Percentiles rank a stretch among this genome's conserved stretches.
phyloP scores from a whole-genome alignment of 2,113 vertebrate genomes.

The Maylandia zebra region DNA sequence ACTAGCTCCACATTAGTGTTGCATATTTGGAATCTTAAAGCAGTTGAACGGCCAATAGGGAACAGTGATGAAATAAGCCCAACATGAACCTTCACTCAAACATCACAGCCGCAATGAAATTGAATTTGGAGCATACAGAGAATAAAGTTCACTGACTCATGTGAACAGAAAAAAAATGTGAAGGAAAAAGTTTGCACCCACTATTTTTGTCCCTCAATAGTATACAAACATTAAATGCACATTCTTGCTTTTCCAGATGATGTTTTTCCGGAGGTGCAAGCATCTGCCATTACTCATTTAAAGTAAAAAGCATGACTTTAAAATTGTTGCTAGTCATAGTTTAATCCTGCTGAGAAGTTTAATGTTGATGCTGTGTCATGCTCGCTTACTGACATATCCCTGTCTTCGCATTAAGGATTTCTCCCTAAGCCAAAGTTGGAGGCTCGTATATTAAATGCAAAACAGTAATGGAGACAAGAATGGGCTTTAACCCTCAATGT shows the following conservation, averaged over 20 bases:
- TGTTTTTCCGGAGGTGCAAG: background rate
- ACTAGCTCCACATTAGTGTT: background rate
- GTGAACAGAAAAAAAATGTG: background rate
- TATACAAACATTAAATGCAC: background rate
- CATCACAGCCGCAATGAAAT: background rate
- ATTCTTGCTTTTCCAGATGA: background rate
- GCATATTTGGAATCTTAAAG: background rate
- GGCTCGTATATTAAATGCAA: background rate
- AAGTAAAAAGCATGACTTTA: background rate
- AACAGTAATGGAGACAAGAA: background rate
- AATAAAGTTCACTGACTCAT: background rate
- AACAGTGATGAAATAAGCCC: background rate
- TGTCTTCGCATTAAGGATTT: background rate
- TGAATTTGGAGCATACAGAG: background rate
- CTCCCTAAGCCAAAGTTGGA: background rate
- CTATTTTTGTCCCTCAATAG: background rate
- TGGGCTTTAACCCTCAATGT: background rate
- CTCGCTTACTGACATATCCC: background rate
- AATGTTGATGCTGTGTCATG: background rate
- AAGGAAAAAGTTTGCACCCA: background rate
- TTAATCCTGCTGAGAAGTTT: background rate
- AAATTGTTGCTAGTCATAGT: background rate
- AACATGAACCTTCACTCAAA: background rate
- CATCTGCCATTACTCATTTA: background rate
- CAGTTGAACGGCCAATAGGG: background rate